Evolutionary conservation across 2,797 vertebrate species (phyloP).

Genomic region (Morus bassanus): DNA sequence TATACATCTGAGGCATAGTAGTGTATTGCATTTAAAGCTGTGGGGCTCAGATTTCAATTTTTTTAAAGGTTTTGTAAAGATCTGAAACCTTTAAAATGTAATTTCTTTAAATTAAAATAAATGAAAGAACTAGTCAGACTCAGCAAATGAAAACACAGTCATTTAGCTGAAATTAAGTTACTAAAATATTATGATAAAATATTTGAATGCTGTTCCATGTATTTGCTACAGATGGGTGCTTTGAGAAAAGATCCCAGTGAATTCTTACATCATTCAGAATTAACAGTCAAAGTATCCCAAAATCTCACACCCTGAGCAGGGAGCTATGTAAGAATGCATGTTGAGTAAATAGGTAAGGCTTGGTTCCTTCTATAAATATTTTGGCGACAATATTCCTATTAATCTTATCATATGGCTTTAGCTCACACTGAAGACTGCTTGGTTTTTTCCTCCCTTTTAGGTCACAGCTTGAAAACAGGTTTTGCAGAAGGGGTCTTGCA

Average conservation of each 20-base stretch:
- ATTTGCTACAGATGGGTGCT: not conserved
- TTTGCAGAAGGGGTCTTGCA: not conserved
- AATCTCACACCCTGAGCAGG: not conserved
- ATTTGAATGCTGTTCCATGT: not conserved
- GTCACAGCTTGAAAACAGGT: not conserved
- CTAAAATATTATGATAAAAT: not conserved
- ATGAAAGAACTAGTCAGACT: not conserved
- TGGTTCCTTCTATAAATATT: not conserved
- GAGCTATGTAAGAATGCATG: not conserved
- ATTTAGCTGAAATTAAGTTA: not conserved
- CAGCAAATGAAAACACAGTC: not conserved
- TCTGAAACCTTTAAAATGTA: not conserved
- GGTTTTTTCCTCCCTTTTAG: not conserved
- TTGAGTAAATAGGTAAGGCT: not conserved
- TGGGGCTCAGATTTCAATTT: not conserved
- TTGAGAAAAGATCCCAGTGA: not conserved
- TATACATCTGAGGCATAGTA: not conserved
- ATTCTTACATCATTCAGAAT: not conserved
- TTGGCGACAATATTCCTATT: not conserved
- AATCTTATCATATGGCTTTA: not conserved
- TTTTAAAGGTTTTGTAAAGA: not conserved
- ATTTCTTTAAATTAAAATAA: not conserved
- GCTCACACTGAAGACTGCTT: not conserved
- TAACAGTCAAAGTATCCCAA: not conserved
- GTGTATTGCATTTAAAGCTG: not conserved